A percentile compares a stretch with the other conserved stretches of the same genome.
Conservation (phyloP, 2,113 vertebrate genomes). For the Anguilla rostrata region DNA sequence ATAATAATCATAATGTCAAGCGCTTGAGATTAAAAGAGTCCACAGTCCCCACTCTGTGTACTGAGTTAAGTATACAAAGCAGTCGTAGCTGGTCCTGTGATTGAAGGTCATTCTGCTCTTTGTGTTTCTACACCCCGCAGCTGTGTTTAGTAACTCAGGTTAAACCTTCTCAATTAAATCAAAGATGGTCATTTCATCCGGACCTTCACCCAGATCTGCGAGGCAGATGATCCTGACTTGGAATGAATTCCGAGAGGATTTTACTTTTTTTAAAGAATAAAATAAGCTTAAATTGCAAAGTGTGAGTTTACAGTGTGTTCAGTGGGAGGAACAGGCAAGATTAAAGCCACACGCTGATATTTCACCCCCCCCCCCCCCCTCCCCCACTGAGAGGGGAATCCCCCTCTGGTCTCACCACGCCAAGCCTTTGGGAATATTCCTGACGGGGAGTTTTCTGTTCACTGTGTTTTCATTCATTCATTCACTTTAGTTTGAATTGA, state of each 20-base stretch:
- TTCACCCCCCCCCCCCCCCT: slow-evolving; percentile 47
- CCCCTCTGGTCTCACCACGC: slow-evolving; percentile 34
- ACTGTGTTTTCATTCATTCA: background rate
- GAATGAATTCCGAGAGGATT: no score
- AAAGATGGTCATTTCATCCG: slow-evolving; percentile 42
- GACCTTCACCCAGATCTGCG: slow-evolving; percentile 16
- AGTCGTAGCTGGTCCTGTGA: slow-evolving; percentile 55
- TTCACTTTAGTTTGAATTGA: background rate
- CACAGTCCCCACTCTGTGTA: slow-evolving; percentile 2
- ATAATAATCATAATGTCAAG: slow-evolving; percentile 52
- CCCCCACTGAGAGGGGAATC: slow-evolving; percentile 34
- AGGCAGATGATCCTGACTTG: no score
- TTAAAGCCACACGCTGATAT: slow-evolving; percentile 57
- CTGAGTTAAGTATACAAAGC: background rate
- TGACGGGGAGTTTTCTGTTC: background rate
- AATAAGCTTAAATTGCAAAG: slow-evolving; percentile 15
- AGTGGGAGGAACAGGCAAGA: slow-evolving; percentile 55
- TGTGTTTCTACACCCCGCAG: slow-evolving; percentile 34
- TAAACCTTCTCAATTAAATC: slow-evolving; percentile 50
- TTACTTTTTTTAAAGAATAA: background rate
- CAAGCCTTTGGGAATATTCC: slow-evolving; percentile 27
- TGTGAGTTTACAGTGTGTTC: slow-evolving; percentile 16
- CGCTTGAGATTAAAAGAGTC: slow-evolving; percentile 47
- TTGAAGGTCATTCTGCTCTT: slow-evolving; percentile 55
- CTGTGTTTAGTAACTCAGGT: slow-evolving; percentile 47